Evolutionary conservation across 2,797 vertebrate species (phyloP).

Genomic region (Falco concolor): DNA sequence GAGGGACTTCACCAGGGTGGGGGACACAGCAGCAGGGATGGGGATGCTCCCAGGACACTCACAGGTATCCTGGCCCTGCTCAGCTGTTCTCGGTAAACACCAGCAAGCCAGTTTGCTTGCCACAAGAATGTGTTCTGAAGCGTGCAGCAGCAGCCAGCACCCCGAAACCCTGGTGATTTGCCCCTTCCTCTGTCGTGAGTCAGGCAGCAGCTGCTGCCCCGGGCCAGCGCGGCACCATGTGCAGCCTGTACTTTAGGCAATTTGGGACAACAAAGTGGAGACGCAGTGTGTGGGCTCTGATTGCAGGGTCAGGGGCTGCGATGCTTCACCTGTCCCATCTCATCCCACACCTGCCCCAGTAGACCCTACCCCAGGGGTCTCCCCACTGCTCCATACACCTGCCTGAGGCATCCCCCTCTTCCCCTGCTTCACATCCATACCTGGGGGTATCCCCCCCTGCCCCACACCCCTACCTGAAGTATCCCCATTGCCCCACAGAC

Average conservation of each 20-base stretch:
- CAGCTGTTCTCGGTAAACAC: neutral
- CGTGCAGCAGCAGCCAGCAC: rapidly evolving
- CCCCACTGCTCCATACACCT: neutral
- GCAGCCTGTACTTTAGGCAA: slow-evolving; percentile 42
- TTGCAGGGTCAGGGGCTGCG: neutral
- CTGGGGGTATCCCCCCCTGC: neutral
- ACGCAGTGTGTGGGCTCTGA: neutral
- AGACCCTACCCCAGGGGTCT: neutral
- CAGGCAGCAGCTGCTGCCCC: neutral
- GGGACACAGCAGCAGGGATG: neutral
- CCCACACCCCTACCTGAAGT: neutral
- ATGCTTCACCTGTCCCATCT: neutral
- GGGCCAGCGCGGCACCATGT: neutral
- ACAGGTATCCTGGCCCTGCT: neutral
- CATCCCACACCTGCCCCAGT: neutral
- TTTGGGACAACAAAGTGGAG: slow-evolving; percentile 1
- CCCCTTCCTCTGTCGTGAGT: neutral
- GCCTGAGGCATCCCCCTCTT: neutral
- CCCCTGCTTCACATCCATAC: neutral
- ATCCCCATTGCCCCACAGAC: neutral
- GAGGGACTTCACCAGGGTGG: neutral
- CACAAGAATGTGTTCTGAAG: neutral
- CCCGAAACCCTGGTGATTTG: neutral
- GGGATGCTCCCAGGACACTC: neutral
- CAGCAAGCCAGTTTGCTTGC: neutral